Percentiles rank a stretch among this genome's conserved stretches.
Evolutionary conservation across 2,888 invertebrate species (phyloP).

Genomic region (Eutolmus rufibarbis): DNA sequence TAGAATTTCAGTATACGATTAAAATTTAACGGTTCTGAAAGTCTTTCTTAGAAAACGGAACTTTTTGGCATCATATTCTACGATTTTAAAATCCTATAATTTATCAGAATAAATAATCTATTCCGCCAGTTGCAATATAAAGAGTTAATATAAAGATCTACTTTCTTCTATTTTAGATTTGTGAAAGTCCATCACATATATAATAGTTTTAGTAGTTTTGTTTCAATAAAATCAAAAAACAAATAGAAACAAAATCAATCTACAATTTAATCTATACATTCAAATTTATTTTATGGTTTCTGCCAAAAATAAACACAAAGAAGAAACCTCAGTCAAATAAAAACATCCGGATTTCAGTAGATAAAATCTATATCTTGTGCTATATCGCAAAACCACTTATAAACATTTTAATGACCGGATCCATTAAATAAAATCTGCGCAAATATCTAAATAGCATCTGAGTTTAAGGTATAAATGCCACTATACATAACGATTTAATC

Average conservation of each 20-base stretch:
- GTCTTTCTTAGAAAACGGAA: too few relatives aligned
- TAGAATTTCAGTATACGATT: too few relatives aligned
- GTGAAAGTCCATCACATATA: not conserved
- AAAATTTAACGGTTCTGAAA: too few relatives aligned
- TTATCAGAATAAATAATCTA: not conserved
- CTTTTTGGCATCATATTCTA: too few relatives aligned
- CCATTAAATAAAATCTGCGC: not conserved
- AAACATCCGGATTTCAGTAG: not conserved
- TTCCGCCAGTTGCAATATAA: not conserved
- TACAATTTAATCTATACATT: not conserved
- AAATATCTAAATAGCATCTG: not conserved
- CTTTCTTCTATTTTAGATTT: not conserved
- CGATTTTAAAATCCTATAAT: too few relatives aligned
- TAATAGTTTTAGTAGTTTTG: not conserved
- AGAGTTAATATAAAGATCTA: not conserved
- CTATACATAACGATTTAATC: not conserved
- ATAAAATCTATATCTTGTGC: not conserved
- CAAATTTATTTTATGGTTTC: not conserved
- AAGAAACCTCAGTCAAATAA: not conserved
- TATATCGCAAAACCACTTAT: not conserved
- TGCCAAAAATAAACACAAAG: not conserved
- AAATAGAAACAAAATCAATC: too few relatives aligned
- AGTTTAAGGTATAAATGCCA: not conserved
- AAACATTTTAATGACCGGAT: not conserved
- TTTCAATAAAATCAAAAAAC: not conserved